Evolutionary conservation across 2,888 invertebrate genomes (phyloP), one percentile per base, ranked within the genome.

Genomic region (Calliscelio sp.): DNA sequence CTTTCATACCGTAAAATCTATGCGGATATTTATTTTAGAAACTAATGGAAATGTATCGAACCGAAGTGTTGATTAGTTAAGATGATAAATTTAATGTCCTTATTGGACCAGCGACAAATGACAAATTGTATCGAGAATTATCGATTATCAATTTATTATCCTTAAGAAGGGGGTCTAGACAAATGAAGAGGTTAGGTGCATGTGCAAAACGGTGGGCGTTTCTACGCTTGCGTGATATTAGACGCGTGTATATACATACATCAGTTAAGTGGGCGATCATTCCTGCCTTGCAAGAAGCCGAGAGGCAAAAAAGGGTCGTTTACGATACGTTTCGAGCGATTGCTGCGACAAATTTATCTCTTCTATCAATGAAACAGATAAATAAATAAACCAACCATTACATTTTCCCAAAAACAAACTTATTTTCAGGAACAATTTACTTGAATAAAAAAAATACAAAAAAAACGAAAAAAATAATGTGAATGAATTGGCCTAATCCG

Each of bases 211-310:
- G 81, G 86, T 83, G 77, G 81, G 80, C 83, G 84, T 79, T 81
- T 78, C 83, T 86, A 86, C 75, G 86, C 83, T 85, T 86, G 86
- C 86, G 85, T 85, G 83, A 82, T 81, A 65, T 80, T 70, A 75
- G 82, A 81, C 86, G 82, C 81, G 86, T 86, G 85, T 86, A 86
- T 86, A 75, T 86, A 86, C 84, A 86, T 80, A 85, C 66, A 86
- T 78, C 78, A 85, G 82, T 82, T 85, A 55, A 81, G 79, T 85
- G 75, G 86, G 82, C 81, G 75, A 86, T 86, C 85, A 86, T 85
- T 86, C 85, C 86, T 86, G 86, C 80, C 75, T 86, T 79, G 85
- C 86, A 86, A 85, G 78, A 86, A 85, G 86, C 85, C 83, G 77
- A 85, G 63, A 81, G 85, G 79, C 75, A 80, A 86, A 85, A n/a